Evolutionary conservation across 2,113 vertebrate species (phyloP), one percentile per base, ranked within the genome.

Genomic region (Saguinus imperator): DNA sequence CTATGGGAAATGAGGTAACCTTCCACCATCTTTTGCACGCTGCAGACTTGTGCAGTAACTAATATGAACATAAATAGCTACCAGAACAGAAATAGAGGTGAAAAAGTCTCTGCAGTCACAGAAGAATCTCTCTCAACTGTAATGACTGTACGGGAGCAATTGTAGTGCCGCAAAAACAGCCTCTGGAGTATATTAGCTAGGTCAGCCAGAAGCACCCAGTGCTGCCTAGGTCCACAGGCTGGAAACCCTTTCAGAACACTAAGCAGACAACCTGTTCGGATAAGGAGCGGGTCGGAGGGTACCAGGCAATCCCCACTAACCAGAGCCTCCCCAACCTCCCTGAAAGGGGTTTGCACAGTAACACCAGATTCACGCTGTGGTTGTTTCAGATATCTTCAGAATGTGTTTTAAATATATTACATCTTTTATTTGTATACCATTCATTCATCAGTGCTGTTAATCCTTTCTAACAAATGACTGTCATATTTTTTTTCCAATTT

Each of bases 191-290:
- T 40, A 48, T 40, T 58, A 18, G 27, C 27, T 1, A 48, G 50
- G 27, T 32, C 5, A 0, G 5, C 50, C 5, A 0, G 45, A 76
- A 61, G 58, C 14, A 32, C 35, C 25, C 17, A 4, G 27, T 0
- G 6, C 11, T n/a, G 17, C 3, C 21, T 1, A 23, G 27, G 32
- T 66, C 29, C 40, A 11, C 0, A 1, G 43, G 10, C 43, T 57
- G 45, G 82, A 23, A 48, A 3, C 5, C 27, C 0, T 2, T 25
- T 3, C n/a, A 12, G 43, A 21, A 37, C 10, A 2, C 8, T 0
- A 3, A 9, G 8, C 79, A 29, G 40, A 64, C 9, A 12, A 32
- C 0, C 3, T 0, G 48, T 6, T 2, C 12, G 0, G 1, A 0
- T 58, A 21, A 45, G 48, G 23, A 29, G 8, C 6, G 32, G n/a